A percentile compares a stretch with the other conserved stretches of the same genome.
Conservation (phyloP, 2,797 vertebrate genomes). For the Helarctos malayanus region DNA sequence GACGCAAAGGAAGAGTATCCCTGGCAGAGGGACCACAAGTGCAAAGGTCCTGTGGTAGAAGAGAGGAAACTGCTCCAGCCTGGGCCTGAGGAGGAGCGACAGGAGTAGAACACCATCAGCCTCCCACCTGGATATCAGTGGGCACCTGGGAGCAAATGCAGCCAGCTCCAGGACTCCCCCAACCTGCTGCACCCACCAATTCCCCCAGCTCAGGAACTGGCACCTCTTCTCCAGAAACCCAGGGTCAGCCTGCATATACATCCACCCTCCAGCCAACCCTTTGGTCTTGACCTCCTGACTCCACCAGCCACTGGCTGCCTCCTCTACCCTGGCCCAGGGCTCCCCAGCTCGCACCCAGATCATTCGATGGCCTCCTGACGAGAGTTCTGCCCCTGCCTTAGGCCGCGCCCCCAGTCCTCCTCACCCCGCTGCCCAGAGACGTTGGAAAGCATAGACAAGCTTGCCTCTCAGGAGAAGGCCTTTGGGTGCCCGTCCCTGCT, state of each 20-base stretch:
- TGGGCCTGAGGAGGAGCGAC: background rate
- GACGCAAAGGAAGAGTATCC: background rate
- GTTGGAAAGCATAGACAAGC: accelerated
- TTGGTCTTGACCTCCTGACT: background rate
- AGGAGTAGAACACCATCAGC: background rate
- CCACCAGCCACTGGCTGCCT: background rate
- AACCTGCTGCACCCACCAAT: background rate
- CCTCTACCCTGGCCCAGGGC: background rate
- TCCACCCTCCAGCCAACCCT: accelerated
- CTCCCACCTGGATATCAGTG: background rate
- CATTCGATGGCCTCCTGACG: accelerated
- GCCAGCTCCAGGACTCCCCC: background rate
- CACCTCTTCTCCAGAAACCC: background rate
- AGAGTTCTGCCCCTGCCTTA: background rate
- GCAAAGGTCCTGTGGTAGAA: background rate
- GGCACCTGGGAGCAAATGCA: background rate
- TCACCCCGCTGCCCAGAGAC: background rate
- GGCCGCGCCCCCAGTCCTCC: accelerated
- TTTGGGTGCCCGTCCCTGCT: background rate
- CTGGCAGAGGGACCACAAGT: background rate
- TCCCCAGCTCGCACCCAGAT: background rate
- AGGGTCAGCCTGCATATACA: too few relatives aligned
- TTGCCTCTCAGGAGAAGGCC: background rate
- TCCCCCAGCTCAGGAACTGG: background rate
- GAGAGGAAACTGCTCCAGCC: background rate